A percentile compares a stretch with the other conserved stretches of the same genome.
These are phyloP conservation scores for Labeo calbasu DNA, from an alignment of 2,797 vertebrate species.

Conservation along the genomic window DNA sequence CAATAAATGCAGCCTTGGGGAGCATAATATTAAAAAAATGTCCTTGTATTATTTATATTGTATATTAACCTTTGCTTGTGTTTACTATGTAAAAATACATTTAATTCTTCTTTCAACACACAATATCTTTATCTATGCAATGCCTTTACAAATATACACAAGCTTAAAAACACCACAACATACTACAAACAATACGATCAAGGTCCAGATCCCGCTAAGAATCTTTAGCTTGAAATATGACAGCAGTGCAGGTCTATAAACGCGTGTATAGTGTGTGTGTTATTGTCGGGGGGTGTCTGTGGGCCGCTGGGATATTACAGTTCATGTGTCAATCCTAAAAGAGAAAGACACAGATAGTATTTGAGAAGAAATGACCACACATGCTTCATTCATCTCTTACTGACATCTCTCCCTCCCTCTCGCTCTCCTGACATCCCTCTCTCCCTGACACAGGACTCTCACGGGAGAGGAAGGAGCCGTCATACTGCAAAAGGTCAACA, in stretches of 20 bases:
- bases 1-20: not conserved
- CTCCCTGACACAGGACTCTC: constrained; percentile 19
- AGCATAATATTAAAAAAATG: not conserved
- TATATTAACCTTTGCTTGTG: not conserved
- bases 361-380: constrained; percentile 44
- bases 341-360: constrained; percentile 38
- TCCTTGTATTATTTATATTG: not conserved
- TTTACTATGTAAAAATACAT: not conserved
- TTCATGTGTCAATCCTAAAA: constrained; percentile 49
- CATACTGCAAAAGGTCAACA: constrained; percentile 79
- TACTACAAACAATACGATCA: constrained; percentile 5
- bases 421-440: constrained; percentile 13
- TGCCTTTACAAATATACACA: not conserved
- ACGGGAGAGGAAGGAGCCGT: constrained; percentile 77
- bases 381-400: constrained; percentile 39
- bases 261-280: not conserved
- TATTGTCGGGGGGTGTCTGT: constrained; percentile 14
- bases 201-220: constrained; percentile 9
- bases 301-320: constrained; percentile 41
- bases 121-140: not conserved
- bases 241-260: constrained; percentile 10
- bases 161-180: not conserved
- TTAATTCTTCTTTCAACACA: not conserved
- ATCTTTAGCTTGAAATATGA: constrained; percentile 12
- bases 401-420: constrained; percentile 31